A percentile compares a stretch with the other conserved stretches of the same genome.
These are phyloP conservation scores for Euzetes globulus DNA, from an alignment of 2,888 invertebrate species.

Conservation along the genomic window DNA sequence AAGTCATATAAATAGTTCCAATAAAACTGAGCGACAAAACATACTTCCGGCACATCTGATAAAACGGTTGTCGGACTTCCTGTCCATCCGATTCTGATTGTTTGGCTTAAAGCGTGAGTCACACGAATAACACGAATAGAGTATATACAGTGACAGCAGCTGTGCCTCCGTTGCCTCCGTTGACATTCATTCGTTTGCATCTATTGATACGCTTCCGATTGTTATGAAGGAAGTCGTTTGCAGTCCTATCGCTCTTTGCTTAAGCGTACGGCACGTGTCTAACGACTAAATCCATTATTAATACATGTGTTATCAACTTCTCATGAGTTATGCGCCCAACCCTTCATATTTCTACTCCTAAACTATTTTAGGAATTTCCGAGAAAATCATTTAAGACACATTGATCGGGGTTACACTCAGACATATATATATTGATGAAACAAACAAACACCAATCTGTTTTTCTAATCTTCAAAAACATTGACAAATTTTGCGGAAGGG, in stretches of 20 bases:
- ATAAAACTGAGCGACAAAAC: slow-evolving; percentile 7
- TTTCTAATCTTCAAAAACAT: too few species aligned
- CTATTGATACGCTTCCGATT: neutral
- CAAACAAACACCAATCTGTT: too few species aligned
- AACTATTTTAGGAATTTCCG: neutral
- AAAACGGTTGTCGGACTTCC: slow-evolving; percentile 20
- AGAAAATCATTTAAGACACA: too few species aligned
- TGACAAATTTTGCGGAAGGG: too few species aligned
- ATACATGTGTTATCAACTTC: neutral
- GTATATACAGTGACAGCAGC: neutral
- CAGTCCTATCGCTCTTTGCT: neutral
- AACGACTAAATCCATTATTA: neutral
- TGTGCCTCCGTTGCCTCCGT: neutral
- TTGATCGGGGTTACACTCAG: too few species aligned
- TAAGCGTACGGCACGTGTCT: neutral
- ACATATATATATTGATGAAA: too few species aligned
- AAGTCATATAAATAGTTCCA: neutral
- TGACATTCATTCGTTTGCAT: neutral
- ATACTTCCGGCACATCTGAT: slow-evolving; percentile 18
- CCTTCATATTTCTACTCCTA: neutral
- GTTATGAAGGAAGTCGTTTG: neutral
- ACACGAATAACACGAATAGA: slow-evolving; percentile 8
- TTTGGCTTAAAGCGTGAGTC: neutral
- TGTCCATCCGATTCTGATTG: slow-evolving; percentile 12
- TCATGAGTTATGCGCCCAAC: neutral